Evolutionary conservation across 2,113 vertebrate genomes (phyloP).

Genomic region (Chloropsis cyanopogon): DNA sequence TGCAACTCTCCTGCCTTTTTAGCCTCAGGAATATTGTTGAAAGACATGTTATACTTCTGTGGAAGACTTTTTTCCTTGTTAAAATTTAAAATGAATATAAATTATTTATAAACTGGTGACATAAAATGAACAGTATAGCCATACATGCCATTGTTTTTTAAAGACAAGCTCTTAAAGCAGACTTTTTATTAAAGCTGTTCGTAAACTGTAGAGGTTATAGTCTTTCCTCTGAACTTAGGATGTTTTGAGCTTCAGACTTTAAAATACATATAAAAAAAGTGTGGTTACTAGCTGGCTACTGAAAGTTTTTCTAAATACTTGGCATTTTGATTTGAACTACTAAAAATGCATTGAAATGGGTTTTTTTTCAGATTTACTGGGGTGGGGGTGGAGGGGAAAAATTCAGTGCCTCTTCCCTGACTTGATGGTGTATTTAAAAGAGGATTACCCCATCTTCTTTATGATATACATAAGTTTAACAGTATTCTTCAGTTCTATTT

Average conservation of each 20-base stretch:
- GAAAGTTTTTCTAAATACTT: background rate
- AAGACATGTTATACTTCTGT: background rate
- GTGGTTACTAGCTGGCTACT: background rate
- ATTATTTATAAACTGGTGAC: constrained; percentile 37
- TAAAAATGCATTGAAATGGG: background rate
- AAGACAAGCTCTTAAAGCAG: background rate
- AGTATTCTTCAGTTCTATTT: background rate
- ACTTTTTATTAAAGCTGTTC: background rate
- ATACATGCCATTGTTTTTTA: background rate
- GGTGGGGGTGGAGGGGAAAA: background rate
- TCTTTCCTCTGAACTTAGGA: background rate
- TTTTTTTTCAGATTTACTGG: background rate
- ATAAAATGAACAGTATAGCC: background rate
- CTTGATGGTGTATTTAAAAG: background rate
- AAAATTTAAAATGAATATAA: constrained; percentile 24
- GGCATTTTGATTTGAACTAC: background rate
- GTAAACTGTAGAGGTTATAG: background rate
- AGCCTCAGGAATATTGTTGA: background rate
- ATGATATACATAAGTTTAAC: background rate
- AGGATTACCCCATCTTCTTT: background rate
- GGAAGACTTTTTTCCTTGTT: background rate
- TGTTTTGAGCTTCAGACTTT: background rate
- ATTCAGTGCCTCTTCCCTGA: background rate
- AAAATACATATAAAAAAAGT: background rate
- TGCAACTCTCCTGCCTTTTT: background rate